Conservation (phyloP, 1,140 invertebrate species). For the Stegodyphus dumicola region DNA sequence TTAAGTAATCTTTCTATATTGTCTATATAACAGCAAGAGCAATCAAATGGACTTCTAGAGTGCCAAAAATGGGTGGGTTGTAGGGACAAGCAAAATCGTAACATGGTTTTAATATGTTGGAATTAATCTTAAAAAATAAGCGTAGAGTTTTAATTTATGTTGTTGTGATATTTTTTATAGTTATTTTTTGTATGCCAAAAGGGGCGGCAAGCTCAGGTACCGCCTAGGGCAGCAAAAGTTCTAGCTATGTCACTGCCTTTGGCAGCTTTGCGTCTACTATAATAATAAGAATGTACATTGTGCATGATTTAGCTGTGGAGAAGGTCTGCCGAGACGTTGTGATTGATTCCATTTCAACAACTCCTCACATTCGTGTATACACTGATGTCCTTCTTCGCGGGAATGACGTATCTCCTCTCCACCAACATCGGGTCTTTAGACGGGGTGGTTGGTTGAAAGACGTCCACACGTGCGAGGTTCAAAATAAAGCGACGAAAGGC, state of each 20-base stretch:
- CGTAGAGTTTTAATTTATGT: too few species aligned
- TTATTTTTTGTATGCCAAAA: too few species aligned
- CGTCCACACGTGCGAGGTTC: constrained; percentile 9
- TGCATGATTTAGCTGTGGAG: background rate
- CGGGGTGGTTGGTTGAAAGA: constrained; percentile 13
- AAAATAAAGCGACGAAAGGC: constrained; percentile 24
- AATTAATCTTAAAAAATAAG: too few species aligned
- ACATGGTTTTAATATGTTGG: too few species aligned
- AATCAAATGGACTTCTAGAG: too few species aligned
- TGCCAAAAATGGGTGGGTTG: too few species aligned
- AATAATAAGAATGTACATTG: background rate
- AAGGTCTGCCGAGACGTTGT: background rate
- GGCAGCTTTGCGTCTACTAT: background rate
- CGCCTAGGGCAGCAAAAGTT: background rate
- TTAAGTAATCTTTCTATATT: too few species aligned
- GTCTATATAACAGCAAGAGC: too few species aligned
- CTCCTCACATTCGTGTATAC: background rate
- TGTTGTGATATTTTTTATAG: too few species aligned
- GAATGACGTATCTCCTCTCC: background rate
- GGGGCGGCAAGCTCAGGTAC: too few species aligned
- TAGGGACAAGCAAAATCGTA: too few species aligned
- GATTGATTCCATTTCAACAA: background rate
- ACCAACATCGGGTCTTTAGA: background rate
- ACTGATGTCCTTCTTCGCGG: background rate
- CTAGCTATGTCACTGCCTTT: background rate